Conservation (phyloP, 2,888 invertebrate species). For the Harmothoe impar region DNA sequence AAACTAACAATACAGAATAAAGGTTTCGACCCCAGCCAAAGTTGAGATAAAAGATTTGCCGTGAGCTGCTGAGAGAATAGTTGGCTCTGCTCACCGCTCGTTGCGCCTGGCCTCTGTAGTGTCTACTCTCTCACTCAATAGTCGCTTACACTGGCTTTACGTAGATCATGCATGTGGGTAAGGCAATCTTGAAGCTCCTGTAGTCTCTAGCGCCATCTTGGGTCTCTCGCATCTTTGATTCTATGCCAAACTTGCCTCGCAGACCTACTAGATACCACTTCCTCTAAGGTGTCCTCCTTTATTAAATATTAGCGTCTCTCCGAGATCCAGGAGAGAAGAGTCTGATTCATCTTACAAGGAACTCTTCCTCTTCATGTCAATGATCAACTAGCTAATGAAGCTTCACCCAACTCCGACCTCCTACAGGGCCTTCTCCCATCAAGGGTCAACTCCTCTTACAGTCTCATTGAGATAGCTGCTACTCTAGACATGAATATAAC, state of each 20-base stretch:
- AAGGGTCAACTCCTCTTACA: too few relatives aligned
- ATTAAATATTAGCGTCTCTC: too few relatives aligned
- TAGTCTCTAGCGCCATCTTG: not conserved
- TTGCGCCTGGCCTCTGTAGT: not conserved
- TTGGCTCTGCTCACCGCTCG: constrained; percentile 24
- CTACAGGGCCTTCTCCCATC: too few relatives aligned
- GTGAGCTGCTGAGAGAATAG: constrained; percentile 50
- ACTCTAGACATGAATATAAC: too few relatives aligned
- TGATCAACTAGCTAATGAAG: too few relatives aligned
- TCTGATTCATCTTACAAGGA: not conserved
- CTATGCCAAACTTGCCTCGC: not conserved
- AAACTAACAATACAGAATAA: not conserved
- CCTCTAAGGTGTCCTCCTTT: too few relatives aligned
- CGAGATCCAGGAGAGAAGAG: too few relatives aligned
- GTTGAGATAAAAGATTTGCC: constrained; percentile 8
- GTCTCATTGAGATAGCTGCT: too few relatives aligned
- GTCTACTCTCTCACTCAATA: constrained; percentile 7
- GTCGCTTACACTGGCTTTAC: constrained; percentile 10
- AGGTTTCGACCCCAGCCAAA: not conserved
- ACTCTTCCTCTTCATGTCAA: not conserved
- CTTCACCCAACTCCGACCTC: too few relatives aligned
- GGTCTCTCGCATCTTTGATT: not conserved
- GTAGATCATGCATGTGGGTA: constrained; percentile 48
- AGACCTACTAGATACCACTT: not conserved
- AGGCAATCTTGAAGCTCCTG: not conserved